Conservation (phyloP, 2,797 vertebrate species). For the Myotis vivesi region DNA sequence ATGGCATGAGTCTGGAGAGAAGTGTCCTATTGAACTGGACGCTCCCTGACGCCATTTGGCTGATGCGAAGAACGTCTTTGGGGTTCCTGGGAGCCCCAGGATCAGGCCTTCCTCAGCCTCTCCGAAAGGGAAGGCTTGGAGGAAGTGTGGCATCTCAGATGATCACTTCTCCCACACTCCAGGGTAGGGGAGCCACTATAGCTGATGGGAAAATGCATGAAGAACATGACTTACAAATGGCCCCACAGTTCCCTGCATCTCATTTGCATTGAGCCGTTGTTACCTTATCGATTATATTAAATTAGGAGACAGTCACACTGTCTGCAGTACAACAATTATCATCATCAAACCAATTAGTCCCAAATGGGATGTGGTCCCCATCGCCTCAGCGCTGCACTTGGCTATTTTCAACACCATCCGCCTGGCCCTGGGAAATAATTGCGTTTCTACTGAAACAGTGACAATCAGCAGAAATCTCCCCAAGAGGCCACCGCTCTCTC, state of each 20-base stretch:
- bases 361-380: constrained; percentile 62
- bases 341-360: constrained; percentile 75
- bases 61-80: neutral
- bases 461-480: constrained; percentile 51
- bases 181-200: neutral
- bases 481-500: neutral
- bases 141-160: neutral
- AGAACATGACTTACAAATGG: constrained; percentile 65
- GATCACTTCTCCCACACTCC: neutral
- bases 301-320: constrained; percentile 76
- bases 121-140: neutral
- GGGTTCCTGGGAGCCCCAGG: neutral
- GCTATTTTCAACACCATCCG: constrained; percentile 7
- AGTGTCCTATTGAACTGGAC: neutral
- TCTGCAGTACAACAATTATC: constrained; percentile 69
- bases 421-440: constrained; percentile 40
- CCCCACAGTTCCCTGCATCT: constrained; percentile 52
- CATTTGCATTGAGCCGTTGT: constrained; percentile 73
- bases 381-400: constrained; percentile 4
- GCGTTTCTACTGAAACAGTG: constrained; percentile 31
- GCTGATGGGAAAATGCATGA: constrained; percentile 69
- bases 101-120: neutral
- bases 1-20: neutral
- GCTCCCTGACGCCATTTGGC: neutral
- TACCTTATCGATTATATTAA: constrained; percentile 81